Evolutionary conservation across 2,797 vertebrate species (phyloP).

Genomic region (Alauda arvensis): DNA sequence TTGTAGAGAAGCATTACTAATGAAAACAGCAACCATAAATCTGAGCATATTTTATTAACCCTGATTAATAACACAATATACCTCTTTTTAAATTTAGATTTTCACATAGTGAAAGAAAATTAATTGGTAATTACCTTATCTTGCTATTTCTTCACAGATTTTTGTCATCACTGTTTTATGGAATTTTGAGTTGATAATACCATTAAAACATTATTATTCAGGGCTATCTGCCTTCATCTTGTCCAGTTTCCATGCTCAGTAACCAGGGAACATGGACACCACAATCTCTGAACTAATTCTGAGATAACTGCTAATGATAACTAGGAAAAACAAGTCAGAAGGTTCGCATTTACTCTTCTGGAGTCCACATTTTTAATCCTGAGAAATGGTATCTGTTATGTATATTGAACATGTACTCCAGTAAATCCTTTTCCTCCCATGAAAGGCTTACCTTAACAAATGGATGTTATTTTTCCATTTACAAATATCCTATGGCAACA

Average conservation of each 20-base stretch:
- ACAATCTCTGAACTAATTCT: neutral
- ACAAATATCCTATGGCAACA: neutral
- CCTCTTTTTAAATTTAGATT: constrained; percentile 49
- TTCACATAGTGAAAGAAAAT: constrained; percentile 44
- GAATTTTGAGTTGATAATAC: neutral
- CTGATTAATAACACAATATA: constrained; percentile 41
- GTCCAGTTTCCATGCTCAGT: neutral
- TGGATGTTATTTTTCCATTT: neutral
- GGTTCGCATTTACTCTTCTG: neutral
- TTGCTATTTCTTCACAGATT: neutral
- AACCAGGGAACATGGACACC: neutral
- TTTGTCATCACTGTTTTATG: neutral
- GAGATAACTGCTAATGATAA: neutral
- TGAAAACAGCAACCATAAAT: neutral
- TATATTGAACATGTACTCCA: neutral
- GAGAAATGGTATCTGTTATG: neutral
- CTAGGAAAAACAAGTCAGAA: neutral
- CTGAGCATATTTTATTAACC: neutral
- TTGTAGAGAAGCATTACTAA: neutral
- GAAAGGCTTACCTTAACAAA: neutral
- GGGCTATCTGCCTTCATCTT: neutral
- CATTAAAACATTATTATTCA: neutral
- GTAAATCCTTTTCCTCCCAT: neutral
- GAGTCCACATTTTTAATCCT: neutral
- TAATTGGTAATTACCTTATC: constrained; percentile 29